A percentile compares a stretch with the other conserved stretches of the same genome.
phyloP scores from a whole-genome alignment of 2,113 vertebrate species.

The Kryptolebias marmoratus region DNA sequence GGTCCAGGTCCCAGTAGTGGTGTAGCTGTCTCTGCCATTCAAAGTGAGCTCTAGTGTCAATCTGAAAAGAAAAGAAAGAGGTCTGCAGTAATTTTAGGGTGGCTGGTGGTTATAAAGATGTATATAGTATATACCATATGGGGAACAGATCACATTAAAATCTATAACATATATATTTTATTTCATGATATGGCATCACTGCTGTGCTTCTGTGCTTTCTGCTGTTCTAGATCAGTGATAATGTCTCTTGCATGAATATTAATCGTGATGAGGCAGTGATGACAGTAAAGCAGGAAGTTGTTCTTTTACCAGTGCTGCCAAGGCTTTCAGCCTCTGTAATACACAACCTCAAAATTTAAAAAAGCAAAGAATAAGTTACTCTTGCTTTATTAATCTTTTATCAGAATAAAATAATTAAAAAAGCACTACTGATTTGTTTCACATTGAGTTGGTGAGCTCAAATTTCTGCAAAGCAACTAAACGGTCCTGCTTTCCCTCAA shows the following conservation, averaged over 20 bases:
- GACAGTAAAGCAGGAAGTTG: conserved; percentile 82
- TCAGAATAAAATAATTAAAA: no score
- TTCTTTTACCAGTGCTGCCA: conserved; percentile 83
- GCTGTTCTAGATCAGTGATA: conserved; percentile 81
- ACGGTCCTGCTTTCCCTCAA: conserved; percentile 75
- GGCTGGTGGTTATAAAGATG: no score
- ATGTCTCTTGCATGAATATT: conserved; percentile 88
- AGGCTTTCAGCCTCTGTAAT: conserved; percentile 84
- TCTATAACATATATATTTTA: not conserved
- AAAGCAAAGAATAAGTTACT: not conserved
- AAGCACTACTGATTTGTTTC: not conserved
- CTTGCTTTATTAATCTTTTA: not conserved
- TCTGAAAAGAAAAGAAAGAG: conserved; percentile 56
- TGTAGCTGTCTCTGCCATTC: conserved; percentile 87
- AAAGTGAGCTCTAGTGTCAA: conserved; percentile 81
- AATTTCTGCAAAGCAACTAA: conserved; percentile 81
- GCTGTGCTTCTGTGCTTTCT: conserved; percentile 71
- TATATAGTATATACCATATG: no score
- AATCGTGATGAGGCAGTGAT: conserved; percentile 86
- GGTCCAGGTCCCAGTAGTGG: conserved; percentile 80
- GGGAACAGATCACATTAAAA: no score
- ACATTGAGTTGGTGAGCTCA: conserved; percentile 85
- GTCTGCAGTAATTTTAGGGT: no score
- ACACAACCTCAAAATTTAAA: not conserved
- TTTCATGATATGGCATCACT: not conserved